Percentiles rank a stretch among this genome's conserved stretches.
Conservation (phyloP, 2,113 vertebrate species). For the Apteryx mantelli region DNA sequence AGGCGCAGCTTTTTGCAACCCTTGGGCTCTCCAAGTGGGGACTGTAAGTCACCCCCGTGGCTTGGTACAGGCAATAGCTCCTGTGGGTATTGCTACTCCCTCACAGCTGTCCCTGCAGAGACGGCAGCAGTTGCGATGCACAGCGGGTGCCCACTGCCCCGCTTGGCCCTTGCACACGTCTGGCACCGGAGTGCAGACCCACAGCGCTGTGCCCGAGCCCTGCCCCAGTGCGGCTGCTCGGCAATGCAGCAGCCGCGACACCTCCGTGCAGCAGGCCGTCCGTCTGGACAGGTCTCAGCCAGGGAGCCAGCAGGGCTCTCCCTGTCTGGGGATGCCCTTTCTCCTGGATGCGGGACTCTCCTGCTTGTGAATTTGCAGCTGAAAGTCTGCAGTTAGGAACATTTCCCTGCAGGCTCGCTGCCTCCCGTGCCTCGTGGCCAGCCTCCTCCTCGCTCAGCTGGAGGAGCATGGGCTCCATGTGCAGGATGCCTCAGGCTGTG, state of each 20-base stretch:
- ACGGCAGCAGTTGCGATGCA: accelerated
- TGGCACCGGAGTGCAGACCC: accelerated
- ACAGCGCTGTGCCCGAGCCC: background rate
- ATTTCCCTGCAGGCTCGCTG: background rate
- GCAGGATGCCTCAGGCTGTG: no score
- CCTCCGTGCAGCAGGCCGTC: no score
- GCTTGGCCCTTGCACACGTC: accelerated
- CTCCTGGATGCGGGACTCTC: background rate
- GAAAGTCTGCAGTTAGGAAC: background rate
- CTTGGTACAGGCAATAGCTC: accelerated
- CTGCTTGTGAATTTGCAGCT: background rate
- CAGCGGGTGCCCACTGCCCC: background rate
- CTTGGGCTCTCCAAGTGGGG: accelerated
- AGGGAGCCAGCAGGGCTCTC: background rate
- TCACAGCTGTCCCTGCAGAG: background rate
- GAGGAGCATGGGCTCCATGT: no score
- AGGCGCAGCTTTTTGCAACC: accelerated
- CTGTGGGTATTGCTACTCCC: accelerated
- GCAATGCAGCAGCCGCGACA: background rate
- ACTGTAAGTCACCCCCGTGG: accelerated
- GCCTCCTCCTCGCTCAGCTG: background rate
- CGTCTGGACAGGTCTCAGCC: background rate
- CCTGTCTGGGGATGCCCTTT: background rate
- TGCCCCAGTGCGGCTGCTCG: accelerated
- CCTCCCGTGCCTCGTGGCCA: background rate